These are phyloP conservation scores for Arge pagana DNA, from an alignment of 2,888 invertebrate genomes.

Conservation along the genomic window DNA sequence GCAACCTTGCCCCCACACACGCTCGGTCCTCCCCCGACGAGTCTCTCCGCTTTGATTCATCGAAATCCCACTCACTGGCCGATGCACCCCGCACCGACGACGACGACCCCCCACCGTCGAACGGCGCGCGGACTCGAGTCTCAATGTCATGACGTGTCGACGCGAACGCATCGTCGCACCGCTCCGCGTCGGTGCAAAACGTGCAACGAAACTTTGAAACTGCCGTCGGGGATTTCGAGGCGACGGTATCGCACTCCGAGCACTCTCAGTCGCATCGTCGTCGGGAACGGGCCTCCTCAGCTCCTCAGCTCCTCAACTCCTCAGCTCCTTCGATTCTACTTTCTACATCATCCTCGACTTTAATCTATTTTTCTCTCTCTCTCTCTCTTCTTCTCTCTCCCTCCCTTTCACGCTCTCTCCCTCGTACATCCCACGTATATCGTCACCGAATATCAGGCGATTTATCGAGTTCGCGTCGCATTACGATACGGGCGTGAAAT, in stretches of 20 bases:
- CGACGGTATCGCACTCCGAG: too few relatives aligned
- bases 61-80: constrained; percentile 22
- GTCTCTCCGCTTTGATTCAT: constrained; percentile 18
- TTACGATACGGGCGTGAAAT: too few relatives aligned
- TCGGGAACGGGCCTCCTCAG: too few relatives aligned
- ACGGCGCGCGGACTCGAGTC: constrained; percentile 25
- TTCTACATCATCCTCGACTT: not conserved
- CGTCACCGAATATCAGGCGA: too few relatives aligned
- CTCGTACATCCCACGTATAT: too few relatives aligned
- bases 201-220: not conserved
- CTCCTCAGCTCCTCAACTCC: not conserved
- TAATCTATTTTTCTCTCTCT: not conserved
- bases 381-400: not conserved
- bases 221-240: too few relatives aligned
- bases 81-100: constrained; percentile 11
- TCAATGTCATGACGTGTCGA: constrained; percentile 27
- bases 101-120: constrained; percentile 35
- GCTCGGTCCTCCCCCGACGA: constrained; percentile 50
- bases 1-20: constrained; percentile 58
- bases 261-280: not conserved
- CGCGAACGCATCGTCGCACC: constrained; percentile 13
- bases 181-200: not conserved
- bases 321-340: not conserved
- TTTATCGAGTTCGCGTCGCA: too few relatives aligned
- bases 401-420: too few relatives aligned